These are phyloP conservation scores for Apocrypta bakeri DNA, from an alignment of 1,140 invertebrate genomes.

Conservation along the genomic window DNA sequence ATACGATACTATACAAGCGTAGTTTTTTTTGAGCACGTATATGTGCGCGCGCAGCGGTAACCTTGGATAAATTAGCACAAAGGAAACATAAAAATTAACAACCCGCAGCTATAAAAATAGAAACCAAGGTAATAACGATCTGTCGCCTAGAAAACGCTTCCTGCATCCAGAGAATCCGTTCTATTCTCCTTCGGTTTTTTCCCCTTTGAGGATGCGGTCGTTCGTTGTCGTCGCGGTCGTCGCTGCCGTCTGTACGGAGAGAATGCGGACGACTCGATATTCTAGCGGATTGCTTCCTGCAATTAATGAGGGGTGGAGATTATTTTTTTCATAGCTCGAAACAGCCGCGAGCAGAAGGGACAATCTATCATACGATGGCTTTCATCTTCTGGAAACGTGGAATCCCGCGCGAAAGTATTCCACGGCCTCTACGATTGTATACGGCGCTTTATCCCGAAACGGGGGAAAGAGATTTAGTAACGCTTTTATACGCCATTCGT, in stretches of 20 bases:
- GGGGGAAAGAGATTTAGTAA: no score
- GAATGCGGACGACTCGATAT: constrained; percentile 6
- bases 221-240: not conserved
- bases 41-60: no score
- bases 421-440: not conserved
- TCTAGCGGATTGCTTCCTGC: constrained; percentile 37
- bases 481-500: no score
- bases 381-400: constrained; percentile 1
- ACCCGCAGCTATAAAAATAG: not conserved
- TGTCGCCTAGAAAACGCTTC: not conserved
- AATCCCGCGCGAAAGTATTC: not conserved
- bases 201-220: constrained; percentile 1
- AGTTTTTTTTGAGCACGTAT: no score
- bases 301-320: not conserved
- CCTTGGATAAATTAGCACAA: not conserved
- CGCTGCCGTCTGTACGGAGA: not conserved
- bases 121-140: not conserved
- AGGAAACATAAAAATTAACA: constrained; percentile 1
- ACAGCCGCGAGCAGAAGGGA: not conserved
- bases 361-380: not conserved
- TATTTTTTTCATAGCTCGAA: constrained; percentile 15
- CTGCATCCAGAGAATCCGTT: not conserved
- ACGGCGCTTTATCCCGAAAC: not conserved
- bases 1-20: no score
- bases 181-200: constrained; percentile 38